Evolutionary conservation across 2,113 vertebrate genomes (phyloP).

Genomic region (Cynocephalus volans): DNA sequence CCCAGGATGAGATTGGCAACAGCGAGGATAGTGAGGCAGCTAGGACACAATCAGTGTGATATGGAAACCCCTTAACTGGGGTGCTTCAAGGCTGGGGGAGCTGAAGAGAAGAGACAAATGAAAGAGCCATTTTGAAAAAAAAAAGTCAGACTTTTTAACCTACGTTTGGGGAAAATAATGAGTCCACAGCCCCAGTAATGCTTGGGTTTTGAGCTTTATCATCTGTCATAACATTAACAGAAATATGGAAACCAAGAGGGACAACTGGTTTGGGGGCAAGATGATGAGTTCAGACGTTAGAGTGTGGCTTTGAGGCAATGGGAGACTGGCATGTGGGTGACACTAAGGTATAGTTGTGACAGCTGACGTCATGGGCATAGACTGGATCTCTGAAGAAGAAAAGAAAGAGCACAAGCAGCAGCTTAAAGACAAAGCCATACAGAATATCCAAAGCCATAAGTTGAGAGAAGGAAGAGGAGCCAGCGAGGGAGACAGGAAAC

Average conservation of each 20-base stretch:
- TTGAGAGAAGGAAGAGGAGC: neutral
- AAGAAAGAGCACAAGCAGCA: neutral
- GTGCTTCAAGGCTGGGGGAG: neutral
- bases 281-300: neutral
- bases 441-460: neutral
- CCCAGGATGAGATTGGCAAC: neutral
- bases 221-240: neutral
- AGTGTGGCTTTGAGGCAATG: neutral
- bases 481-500: neutral
- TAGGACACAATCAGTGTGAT: neutral
- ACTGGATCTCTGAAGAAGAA: neutral
- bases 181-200: neutral
- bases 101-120: neutral
- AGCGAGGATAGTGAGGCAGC: neutral
- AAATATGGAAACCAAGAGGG: neutral
- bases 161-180: neutral
- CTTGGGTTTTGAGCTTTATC: constrained; percentile 30
- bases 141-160: neutral
- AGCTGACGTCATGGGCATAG: neutral
- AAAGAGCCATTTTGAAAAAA: neutral
- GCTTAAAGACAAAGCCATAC: neutral
- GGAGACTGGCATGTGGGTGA: neutral
- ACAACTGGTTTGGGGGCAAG: neutral
- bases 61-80: neutral
- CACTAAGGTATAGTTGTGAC: neutral